These are phyloP conservation scores for Corythucha ciliata DNA, from an alignment of 2,888 invertebrate genomes.

Conservation along the genomic window DNA sequence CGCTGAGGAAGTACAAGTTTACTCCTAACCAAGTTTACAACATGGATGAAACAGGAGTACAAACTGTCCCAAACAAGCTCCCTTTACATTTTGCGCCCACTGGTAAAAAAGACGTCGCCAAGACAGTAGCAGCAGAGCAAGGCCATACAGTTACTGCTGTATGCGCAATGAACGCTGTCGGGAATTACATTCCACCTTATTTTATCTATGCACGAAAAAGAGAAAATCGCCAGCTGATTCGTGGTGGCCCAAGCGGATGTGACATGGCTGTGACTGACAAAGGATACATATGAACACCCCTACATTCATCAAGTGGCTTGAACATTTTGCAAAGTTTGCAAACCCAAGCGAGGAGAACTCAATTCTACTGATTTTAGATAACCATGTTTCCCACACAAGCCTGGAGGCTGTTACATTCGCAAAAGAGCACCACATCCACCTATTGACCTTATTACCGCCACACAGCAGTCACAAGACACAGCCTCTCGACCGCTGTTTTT, in stretches of 20 bases:
- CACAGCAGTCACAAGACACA: slow-evolving; percentile 34
- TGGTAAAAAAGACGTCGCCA: slow-evolving; percentile 28
- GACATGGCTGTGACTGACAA: slow-evolving; percentile 25
- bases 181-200: slow-evolving; percentile 26
- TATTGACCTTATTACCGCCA: slow-evolving; percentile 34
- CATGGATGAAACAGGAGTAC: slow-evolving; percentile 3
- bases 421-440: slow-evolving; percentile 31
- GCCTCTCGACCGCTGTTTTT: slow-evolving; percentile 17
- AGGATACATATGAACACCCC: slow-evolving; percentile 28
- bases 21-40: slow-evolving; percentile 19
- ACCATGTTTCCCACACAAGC: slow-evolving; percentile 33
- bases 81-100: slow-evolving; percentile 27
- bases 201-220: slow-evolving; percentile 26
- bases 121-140: slow-evolving; percentile 28
- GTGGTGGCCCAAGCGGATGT: slow-evolving; percentile 20
- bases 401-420: slow-evolving; percentile 33
- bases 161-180: slow-evolving; percentile 23
- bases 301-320: slow-evolving; percentile 17
- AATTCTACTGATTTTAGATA: slow-evolving; percentile 34
- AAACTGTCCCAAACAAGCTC: slow-evolving; percentile 20
- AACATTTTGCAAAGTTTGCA: slow-evolving; percentile 6
- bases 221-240: slow-evolving; percentile 18
- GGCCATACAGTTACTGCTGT: slow-evolving; percentile 27
- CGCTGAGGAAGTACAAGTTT: slow-evolving; percentile 13
- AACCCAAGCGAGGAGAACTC: slow-evolving; percentile 30